Conservation (phyloP, 1,140 invertebrate species). For the Penaeus indicus region DNA sequence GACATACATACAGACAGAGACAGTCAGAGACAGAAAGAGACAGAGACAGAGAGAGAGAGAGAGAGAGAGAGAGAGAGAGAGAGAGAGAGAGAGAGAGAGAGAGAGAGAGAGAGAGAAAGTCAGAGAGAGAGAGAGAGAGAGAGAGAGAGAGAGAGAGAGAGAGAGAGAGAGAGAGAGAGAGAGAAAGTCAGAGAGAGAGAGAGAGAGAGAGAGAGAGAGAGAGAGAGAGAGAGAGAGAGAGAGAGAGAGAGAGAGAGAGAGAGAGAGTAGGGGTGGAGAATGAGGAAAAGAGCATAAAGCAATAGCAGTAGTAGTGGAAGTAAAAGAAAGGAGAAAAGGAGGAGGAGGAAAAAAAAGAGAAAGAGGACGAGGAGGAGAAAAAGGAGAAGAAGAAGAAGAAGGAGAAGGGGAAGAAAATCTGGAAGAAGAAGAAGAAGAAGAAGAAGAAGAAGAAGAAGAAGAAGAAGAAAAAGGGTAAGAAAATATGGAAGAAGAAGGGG, state of each 20-base stretch:
- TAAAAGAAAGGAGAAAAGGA: not conserved
- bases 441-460: not conserved
- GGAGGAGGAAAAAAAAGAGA: not conserved
- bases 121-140: not conserved
- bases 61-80: no score
- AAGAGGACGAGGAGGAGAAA: no score
- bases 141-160: not conserved
- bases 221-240: no score
- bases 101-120: not conserved
- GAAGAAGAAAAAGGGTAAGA: not conserved
- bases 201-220: constrained; percentile 8
- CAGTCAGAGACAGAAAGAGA: no score
- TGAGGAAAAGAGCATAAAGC: no score
- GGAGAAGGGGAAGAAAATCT: not conserved
- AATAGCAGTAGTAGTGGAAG: no score
- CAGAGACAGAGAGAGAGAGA: no score
- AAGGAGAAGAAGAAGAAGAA: not conserved
- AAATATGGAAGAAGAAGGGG: not conserved
- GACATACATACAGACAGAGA: no score
- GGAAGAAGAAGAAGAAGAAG: not conserved
- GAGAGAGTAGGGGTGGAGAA: no score
- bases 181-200: not conserved
- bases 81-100: no score
- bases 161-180: not conserved
- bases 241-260: no score